Evolutionary conservation across 2,113 vertebrate species (phyloP).

Genomic region (Colius striatus): DNA sequence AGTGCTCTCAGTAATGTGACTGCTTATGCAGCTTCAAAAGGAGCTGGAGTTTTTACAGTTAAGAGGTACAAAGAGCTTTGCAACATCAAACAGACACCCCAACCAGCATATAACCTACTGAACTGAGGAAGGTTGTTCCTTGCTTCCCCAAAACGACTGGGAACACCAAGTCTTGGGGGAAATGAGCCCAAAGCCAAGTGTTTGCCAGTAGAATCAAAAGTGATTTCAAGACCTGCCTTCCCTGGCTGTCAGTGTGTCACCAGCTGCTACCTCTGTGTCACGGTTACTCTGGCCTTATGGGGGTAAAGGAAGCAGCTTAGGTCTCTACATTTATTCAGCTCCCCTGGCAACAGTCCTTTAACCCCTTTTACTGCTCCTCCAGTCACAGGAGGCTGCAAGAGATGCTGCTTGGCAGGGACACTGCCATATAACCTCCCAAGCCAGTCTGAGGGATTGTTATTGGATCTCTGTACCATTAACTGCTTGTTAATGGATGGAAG

Average conservation of each 20-base stretch:
- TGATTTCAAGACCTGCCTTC: not conserved
- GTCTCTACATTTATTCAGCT: not conserved
- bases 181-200: not conserved
- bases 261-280: not conserved
- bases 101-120: not conserved
- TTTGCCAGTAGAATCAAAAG: not conserved
- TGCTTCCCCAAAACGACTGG: not conserved
- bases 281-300: accelerated
- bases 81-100: not conserved
- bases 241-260: not conserved
- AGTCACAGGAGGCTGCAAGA: not conserved
- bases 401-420: not conserved
- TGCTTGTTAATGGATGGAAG: conserved; percentile 28
- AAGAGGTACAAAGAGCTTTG: not conserved
- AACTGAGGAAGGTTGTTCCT: not conserved
- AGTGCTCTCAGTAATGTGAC: not conserved
- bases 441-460: not conserved
- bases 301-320: not conserved
- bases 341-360: not conserved
- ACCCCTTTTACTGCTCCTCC: not conserved
- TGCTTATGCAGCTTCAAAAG: conserved; percentile 11
- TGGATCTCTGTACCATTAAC: conserved; percentile 11
- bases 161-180: not conserved
- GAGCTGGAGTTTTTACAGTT: not conserved
- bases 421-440: not conserved